These are phyloP conservation scores for Merodon equestris DNA, from an alignment of 2,888 invertebrate species.

Conservation along the genomic window DNA sequence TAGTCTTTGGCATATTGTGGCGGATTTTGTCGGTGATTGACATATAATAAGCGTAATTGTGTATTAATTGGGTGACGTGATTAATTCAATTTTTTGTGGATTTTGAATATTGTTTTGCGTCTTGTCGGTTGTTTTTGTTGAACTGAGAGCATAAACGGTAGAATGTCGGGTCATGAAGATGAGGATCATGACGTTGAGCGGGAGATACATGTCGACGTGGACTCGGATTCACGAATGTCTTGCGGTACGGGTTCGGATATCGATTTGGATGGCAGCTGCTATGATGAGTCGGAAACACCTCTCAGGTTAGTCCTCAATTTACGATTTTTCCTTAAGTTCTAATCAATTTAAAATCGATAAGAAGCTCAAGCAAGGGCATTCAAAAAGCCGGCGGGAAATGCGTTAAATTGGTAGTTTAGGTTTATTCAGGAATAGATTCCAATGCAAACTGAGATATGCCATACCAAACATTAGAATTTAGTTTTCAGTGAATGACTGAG, in stretches of 20 bases:
- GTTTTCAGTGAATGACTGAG: too few species aligned
- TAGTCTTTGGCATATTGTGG: constrained; percentile 47
- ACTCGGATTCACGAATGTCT: constrained; percentile 78
- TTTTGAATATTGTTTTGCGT: too few species aligned
- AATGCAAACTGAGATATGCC: too few species aligned
- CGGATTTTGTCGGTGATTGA: constrained; percentile 51
- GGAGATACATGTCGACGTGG: constrained; percentile 79
- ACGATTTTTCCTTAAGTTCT: too few species aligned
- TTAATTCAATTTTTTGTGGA: background rate
- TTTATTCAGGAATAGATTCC: too few species aligned
- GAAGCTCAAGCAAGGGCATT: too few species aligned
- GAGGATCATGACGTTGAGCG: constrained; percentile 78
- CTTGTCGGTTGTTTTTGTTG: background rate
- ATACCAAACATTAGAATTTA: too few species aligned
- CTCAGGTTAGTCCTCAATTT: constrained; percentile 74
- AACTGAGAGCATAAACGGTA: constrained; percentile 47
- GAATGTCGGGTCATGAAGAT: constrained; percentile 78
- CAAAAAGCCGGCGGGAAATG: too few species aligned
- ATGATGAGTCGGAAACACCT: constrained; percentile 78
- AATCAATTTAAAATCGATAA: too few species aligned
- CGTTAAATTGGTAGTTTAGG: too few species aligned
- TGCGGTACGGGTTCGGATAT: constrained; percentile 78
- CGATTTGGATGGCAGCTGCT: constrained; percentile 79
- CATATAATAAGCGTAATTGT: background rate
- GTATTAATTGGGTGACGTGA: background rate